Base-by-base conservation (phyloP, 2,888 invertebrate genomes). In the Drosophila seclusa region DNA sequence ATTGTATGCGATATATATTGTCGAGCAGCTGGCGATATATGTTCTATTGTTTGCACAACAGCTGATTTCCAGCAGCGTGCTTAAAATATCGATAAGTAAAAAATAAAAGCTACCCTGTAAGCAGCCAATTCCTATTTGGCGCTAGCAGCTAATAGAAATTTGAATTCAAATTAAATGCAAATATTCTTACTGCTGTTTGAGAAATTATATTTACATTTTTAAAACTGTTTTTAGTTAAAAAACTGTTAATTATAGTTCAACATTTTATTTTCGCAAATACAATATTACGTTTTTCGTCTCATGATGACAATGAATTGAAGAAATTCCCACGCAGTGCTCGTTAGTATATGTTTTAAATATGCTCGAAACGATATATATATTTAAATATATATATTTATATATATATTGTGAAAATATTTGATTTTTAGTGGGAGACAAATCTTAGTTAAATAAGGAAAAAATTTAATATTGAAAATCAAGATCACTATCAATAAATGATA, bases 211-310 rank as follows among this genome's bases (percentile, higher is more conserved):
- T 45, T 42, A 21, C 13, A 21, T 21, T 16, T 21, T 45, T 13
- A 7, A 45, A 45, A 21, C 16, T 4, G 21, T 21, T 13, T 21
- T 21, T 21, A 45, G 21, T 21, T 45, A 21, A 50, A 49, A 49
- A 49, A 18, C 27, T 27, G 2, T 18, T 10, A 49, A 11, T 27
- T 24, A 45, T 45, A 45, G 21, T 24, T 16, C 21, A 45, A 49
- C 49, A 49, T 27, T 49, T 49, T 49, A 49, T 49, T 49, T 27
- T 49, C 27, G 24, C 18, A 49, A 18, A 49, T 49, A 49, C 18
- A 49, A 27, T 49, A 27, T 49, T 49, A 49, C 27, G 10, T 11
- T 49, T 27, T 49, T 27, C 18, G 24, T 24, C 16, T 24, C 24
- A 4, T 16, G 21, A 21, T 24, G 45, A 45, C 24, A 45, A 16